Conservation (phyloP, 2,888 invertebrate species). For the Chironomus tentans region DNA sequence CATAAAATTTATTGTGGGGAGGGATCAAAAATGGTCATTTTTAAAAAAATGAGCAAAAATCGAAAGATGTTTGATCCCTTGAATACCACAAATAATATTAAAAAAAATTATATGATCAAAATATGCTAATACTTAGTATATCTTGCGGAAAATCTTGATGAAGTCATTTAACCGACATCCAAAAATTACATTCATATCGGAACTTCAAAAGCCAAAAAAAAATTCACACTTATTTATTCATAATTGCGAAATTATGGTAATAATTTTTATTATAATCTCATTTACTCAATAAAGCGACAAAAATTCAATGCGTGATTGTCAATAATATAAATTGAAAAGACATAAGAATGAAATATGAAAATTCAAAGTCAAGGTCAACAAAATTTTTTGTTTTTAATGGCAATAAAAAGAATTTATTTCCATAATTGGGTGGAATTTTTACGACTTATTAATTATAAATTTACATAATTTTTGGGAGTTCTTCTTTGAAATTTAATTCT, state of each 20-base stretch:
- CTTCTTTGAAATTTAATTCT: too few relatives aligned
- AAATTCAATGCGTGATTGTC: neutral
- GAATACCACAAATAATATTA: too few relatives aligned
- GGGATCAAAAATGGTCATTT: too few relatives aligned
- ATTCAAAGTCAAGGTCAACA: neutral
- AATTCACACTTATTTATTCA: neutral
- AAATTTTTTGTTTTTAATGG: neutral
- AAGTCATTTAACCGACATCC: too few relatives aligned
- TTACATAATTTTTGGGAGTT: too few relatives aligned
- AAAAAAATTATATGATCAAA: too few relatives aligned
- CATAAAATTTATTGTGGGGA: too few relatives aligned
- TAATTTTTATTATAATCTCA: neutral
- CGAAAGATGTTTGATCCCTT: too few relatives aligned
- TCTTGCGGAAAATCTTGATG: too few relatives aligned
- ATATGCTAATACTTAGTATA: too few relatives aligned
- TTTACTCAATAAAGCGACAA: neutral
- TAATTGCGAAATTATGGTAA: neutral
- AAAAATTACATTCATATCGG: neutral
- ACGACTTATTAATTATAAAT: neutral
- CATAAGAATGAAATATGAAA: neutral
- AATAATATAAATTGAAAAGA: neutral
- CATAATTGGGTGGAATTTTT: neutral
- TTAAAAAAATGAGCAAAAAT: too few relatives aligned
- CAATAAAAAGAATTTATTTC: neutral
- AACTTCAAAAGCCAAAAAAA: neutral